These are phyloP conservation scores for Triplophysa siluroides DNA, from an alignment of 2,113 vertebrate species.

Conservation along the genomic window DNA sequence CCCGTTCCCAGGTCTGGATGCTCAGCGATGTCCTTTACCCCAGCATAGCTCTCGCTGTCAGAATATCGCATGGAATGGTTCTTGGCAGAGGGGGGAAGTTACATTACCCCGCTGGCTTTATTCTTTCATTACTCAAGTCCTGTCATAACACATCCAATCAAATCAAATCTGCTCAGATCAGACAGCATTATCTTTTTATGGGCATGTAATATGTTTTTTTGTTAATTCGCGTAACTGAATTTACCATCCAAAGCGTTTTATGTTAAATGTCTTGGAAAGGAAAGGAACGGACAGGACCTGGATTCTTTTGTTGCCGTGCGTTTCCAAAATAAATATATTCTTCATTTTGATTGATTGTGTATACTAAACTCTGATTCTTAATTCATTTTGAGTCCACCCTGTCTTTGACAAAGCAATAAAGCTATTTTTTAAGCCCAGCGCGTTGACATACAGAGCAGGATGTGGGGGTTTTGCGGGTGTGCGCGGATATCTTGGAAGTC, in stretches of 20 bases:
- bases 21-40: constrained; percentile 56
- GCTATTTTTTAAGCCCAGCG: background rate
- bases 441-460: background rate
- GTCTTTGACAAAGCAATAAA: constrained; percentile 13
- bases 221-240: constrained; percentile 24
- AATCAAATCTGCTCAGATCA: constrained; percentile 44
- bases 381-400: constrained; percentile 25
- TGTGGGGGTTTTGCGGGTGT: background rate
- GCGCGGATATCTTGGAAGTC: background rate
- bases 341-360: constrained; percentile 21
- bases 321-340: constrained; percentile 42
- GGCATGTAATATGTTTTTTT: constrained; percentile 35
- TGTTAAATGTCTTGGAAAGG: constrained; percentile 7
- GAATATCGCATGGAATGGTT: constrained; percentile 42
- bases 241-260: constrained; percentile 30
- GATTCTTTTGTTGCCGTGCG: constrained; percentile 12
- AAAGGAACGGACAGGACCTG: constrained; percentile 18
- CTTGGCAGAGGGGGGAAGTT: constrained; percentile 44
- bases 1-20: constrained; percentile 30
- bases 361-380: constrained; percentile 3
- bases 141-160: constrained; percentile 60
- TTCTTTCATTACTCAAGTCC: constrained; percentile 48
- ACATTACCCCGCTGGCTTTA: constrained; percentile 49
- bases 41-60: constrained; percentile 42
- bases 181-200: constrained; percentile 44